Percentiles rank a stretch among this genome's conserved stretches.
These are phyloP conservation scores for Callocephalon fimbriatum DNA, from an alignment of 2,113 vertebrate genomes.

Conservation along the genomic window DNA sequence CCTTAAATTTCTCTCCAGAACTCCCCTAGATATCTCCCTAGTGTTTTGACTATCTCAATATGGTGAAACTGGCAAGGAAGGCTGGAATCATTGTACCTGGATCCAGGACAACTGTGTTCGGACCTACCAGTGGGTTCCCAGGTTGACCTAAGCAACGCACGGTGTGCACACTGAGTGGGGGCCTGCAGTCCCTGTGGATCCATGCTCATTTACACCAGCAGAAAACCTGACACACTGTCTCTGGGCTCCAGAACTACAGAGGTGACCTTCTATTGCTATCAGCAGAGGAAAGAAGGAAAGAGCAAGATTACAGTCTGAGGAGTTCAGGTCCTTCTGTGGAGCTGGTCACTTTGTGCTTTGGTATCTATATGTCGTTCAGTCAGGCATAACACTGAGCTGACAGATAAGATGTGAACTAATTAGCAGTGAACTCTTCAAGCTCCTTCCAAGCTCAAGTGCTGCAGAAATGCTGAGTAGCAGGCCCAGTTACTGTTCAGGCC, in stretches of 20 bases:
- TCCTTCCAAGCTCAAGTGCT: not conserved
- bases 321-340: not conserved
- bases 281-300: not conserved
- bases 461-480: not conserved
- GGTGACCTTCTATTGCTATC: not conserved
- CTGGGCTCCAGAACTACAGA: not conserved
- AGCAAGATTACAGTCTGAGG: not conserved
- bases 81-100: not conserved
- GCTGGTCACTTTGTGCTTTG: not conserved
- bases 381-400: not conserved
- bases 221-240: not conserved
- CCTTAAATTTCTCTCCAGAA: not conserved
- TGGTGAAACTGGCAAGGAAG: not conserved
- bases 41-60: not conserved
- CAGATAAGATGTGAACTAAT: not conserved
- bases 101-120: fast-evolving
- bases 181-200: not conserved
- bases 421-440: not conserved
- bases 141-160: not conserved
- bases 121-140: not conserved
- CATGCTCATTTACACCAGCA: not conserved
- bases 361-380: not conserved
- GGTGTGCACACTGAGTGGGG: not conserved
- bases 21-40: not conserved
- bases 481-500: not conserved